These are phyloP conservation scores for Hyposmocoma kahamanoa DNA, from an alignment of 1,140 invertebrate genomes.

Conservation along the genomic window DNA sequence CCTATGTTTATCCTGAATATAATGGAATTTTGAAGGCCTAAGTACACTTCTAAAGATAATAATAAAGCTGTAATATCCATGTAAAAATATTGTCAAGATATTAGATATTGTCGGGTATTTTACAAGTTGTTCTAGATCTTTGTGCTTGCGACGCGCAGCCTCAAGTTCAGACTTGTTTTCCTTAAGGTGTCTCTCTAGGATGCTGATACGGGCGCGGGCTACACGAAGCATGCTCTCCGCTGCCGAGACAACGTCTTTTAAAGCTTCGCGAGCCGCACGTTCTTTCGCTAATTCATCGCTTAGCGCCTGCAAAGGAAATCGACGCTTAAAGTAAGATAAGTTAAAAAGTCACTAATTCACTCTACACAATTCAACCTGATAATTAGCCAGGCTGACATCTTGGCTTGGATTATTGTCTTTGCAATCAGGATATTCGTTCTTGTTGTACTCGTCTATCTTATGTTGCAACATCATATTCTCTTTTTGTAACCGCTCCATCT, in stretches of 20 bases:
- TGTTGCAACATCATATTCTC: constrained; percentile 42
- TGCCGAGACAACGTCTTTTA: constrained; percentile 46
- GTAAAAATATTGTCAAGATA: too few relatives aligned
- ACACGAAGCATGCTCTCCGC: constrained; percentile 57
- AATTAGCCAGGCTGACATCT: too few relatives aligned
- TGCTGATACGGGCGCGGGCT: constrained; percentile 45
- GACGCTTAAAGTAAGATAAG: neutral
- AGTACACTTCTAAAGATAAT: too few relatives aligned
- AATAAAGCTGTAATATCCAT: neutral
- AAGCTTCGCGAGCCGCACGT: constrained; percentile 36
- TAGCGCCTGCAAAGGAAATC: constrained; percentile 20
- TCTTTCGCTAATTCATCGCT: constrained; percentile 46
- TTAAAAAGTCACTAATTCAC: too few relatives aligned
- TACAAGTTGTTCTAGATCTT: constrained; percentile 39
- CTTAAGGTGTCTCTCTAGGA: constrained; percentile 50
- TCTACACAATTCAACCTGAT: too few relatives aligned
- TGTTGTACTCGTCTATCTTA: constrained; percentile 53
- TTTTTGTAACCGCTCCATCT: constrained; percentile 44
- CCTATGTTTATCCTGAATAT: too few relatives aligned
- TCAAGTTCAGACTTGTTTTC: constrained; percentile 29
- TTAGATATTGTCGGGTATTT: too few relatives aligned
- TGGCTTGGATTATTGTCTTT: too few relatives aligned
- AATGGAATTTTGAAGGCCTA: too few relatives aligned
- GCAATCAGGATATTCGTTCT: neutral
- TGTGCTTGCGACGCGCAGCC: constrained; percentile 25